phyloP scores from a whole-genome alignment of 2,888 invertebrate species.

The Tolmerus cingulatus region DNA sequence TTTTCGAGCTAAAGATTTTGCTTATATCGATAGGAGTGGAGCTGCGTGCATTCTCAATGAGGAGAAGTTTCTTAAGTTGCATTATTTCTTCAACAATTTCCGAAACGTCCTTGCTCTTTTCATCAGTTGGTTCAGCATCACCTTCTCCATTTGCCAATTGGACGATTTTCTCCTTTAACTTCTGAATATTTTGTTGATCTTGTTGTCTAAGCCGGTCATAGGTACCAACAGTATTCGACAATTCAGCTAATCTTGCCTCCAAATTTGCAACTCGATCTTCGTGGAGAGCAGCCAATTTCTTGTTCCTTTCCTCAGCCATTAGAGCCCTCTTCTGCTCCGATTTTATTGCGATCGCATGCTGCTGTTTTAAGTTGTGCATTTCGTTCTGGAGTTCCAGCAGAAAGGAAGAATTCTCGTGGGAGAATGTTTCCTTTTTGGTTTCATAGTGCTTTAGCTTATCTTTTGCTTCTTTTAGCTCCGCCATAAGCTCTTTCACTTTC shows the following conservation, averaged over 20 bases:
- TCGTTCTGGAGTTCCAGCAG: slow-evolving; percentile 76
- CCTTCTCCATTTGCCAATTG: slow-evolving; percentile 51
- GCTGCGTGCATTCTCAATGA: slow-evolving; percentile 69
- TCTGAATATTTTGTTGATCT: slow-evolving; percentile 77
- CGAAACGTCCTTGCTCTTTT: slow-evolving; percentile 64
- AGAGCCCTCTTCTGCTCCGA: slow-evolving; percentile 78
- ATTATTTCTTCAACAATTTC: slow-evolving; percentile 72
- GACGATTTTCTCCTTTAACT: slow-evolving; percentile 63
- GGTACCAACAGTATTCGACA: slow-evolving; percentile 79
- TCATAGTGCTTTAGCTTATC: slow-evolving; percentile 73
- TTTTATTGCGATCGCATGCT: slow-evolving; percentile 74
- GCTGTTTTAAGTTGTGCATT: slow-evolving; percentile 75
- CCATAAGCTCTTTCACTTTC: slow-evolving; percentile 66
- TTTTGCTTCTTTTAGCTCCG: slow-evolving; percentile 72
- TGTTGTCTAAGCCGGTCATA: slow-evolving; percentile 76
- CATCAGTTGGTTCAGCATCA: slow-evolving; percentile 51
- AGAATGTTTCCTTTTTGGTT: slow-evolving; percentile 49
- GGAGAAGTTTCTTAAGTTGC: slow-evolving; percentile 69
- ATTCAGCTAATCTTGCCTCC: slow-evolving; percentile 78
- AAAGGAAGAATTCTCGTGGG: slow-evolving; percentile 65
- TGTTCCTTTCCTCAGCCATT: slow-evolving; percentile 76
- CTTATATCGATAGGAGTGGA: slow-evolving; percentile 70
- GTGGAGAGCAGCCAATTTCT: slow-evolving; percentile 72
- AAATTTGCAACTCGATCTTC: slow-evolving; percentile 80
- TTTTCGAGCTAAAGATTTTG: slow-evolving; percentile 64